Evolutionary conservation across 2,797 vertebrate genomes (phyloP).

Genomic region (Halcyon chelicuti): DNA sequence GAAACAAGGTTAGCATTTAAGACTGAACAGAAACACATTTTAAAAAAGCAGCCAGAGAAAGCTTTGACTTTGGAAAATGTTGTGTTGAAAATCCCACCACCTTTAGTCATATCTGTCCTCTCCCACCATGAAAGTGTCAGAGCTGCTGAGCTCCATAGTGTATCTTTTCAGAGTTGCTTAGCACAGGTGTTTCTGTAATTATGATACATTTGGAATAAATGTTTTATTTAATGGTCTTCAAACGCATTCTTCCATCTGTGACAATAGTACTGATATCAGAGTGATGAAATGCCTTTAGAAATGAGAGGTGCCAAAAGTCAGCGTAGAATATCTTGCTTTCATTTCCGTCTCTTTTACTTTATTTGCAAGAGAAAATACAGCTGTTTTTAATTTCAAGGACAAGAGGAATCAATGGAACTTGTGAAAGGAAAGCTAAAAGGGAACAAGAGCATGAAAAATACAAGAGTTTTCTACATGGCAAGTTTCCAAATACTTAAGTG

Average conservation of each 20-base stretch:
- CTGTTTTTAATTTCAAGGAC: neutral
- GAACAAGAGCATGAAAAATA: neutral
- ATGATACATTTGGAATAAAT: conserved; percentile 58
- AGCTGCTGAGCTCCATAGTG: neutral
- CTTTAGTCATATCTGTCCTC: neutral
- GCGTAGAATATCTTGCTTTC: neutral
- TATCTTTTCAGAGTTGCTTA: neutral
- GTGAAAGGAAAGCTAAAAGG: neutral
- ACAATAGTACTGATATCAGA: neutral
- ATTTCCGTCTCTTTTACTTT: neutral
- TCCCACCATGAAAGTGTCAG: neutral
- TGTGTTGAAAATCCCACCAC: neutral
- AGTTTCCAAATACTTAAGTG: neutral
- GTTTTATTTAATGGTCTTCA: conserved; percentile 45
- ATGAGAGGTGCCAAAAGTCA: neutral
- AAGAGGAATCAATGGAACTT: neutral
- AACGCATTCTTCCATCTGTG: conserved; percentile 17
- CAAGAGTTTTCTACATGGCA: neutral
- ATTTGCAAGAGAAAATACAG: neutral
- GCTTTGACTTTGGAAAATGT: neutral
- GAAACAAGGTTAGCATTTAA: neutral
- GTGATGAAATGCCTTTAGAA: neutral
- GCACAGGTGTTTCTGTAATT: conserved; percentile 37
- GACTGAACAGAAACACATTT: neutral
- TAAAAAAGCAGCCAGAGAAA: neutral